phyloP scores from a whole-genome alignment of 2,888 invertebrate species.

The Uloborus plumipes region DNA sequence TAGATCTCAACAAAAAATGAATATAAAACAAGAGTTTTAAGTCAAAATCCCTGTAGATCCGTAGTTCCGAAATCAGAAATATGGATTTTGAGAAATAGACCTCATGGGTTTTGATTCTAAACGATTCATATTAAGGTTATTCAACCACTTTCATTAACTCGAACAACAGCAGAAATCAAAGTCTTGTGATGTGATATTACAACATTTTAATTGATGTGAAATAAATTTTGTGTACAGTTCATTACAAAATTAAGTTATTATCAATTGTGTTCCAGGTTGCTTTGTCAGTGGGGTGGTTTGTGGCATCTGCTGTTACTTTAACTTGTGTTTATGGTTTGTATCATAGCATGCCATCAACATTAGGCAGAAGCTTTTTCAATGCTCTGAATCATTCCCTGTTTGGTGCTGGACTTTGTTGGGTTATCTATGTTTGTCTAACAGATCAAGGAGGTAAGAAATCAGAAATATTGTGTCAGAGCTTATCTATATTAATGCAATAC shows the following conservation, averaged over 20 bases:
- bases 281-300: conserved; percentile 1
- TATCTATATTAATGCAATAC: no score
- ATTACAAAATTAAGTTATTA: not conserved
- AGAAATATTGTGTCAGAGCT: no score
- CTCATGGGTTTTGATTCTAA: no score
- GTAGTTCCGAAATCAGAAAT: no score
- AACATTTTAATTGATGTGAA: not conserved
- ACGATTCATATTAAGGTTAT: no score
- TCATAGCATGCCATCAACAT: not conserved
- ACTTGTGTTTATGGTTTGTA: conserved; percentile 24
- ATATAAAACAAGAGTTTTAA: no score
- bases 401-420: conserved; percentile 17
- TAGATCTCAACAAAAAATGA: no score
- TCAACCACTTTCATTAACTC: no score
- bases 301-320: not conserved
- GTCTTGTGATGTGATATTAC: no score
- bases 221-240: not conserved
- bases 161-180: no score
- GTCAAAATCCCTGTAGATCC: no score
- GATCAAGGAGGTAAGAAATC: conserved; percentile 32
- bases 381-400: conserved; percentile 11
- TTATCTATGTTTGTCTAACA: conserved; percentile 28
- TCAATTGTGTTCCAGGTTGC: not conserved
- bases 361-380: conserved; percentile 27
- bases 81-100: no score